Conservation (phyloP, 2,113 vertebrate species). For the Theropithecus gelada region DNA sequence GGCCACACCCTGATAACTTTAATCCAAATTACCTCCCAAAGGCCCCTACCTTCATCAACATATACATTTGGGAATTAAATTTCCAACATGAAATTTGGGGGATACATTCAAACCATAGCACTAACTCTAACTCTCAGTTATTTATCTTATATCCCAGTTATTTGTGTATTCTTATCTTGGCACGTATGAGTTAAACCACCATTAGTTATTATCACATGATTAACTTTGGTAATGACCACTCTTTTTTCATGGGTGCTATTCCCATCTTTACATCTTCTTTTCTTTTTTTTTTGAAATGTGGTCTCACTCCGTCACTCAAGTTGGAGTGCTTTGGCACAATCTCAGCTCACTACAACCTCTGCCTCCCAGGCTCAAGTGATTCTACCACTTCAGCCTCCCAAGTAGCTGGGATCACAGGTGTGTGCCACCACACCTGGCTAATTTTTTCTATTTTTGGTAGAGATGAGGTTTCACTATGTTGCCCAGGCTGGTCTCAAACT, state of each 20-base stretch:
- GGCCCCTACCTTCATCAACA: background rate
- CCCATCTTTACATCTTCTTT: background rate
- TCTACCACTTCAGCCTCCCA: too few relatives aligned
- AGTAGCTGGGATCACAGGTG: too few relatives aligned
- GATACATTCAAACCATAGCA: background rate
- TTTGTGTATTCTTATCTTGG: background rate
- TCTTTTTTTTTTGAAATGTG: too few relatives aligned
- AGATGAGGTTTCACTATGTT: too few relatives aligned
- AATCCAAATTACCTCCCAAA: background rate
- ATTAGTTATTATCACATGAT: background rate
- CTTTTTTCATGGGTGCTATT: background rate
- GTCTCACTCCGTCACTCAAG: too few relatives aligned
- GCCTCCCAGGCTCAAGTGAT: too few relatives aligned
- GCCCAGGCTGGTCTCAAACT: too few relatives aligned
- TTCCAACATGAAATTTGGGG: background rate
- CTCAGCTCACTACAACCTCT: too few relatives aligned
- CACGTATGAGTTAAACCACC: background rate
- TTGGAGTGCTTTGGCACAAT: too few relatives aligned
- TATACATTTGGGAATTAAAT: background rate
- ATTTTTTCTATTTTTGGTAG: too few relatives aligned
- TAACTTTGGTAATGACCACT: background rate
- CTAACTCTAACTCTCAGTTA: background rate
- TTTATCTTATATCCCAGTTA: conserved; percentile 25
- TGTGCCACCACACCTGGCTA: too few relatives aligned
- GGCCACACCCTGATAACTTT: background rate